Evolutionary conservation across 2,888 invertebrate species (phyloP), one percentile per base, ranked within the genome.

Genomic region (Chymomyza fuscimana): DNA sequence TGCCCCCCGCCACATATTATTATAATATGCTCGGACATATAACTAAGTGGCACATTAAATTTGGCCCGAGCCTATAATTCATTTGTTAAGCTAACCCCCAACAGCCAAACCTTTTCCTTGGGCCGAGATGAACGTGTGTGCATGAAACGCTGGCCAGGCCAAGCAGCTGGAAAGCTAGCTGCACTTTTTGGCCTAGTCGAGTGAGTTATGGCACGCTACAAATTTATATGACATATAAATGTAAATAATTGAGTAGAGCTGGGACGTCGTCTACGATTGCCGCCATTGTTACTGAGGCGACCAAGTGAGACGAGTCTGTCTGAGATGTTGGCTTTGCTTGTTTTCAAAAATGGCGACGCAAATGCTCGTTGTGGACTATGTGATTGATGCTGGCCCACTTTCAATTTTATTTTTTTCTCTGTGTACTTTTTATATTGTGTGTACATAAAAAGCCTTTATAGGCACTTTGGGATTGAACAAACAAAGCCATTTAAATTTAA

Each of bases 141-240:
- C 32, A 46, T 15, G 40, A 12, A 12, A 5, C 40, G 40, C 12
- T 46, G 40, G 10, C 12, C 40, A 46, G 40, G 40, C 40, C 40
- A 46, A 46, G 40, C 40, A 46, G 40, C 54, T 51, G 50, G 52
- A 60, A 19, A 66, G 58, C 59, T 59, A 61, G 71, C 69, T 82
- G 85, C 86, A 83, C 74, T 86, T 86, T 78, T 71, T 79, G 74
- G 64, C 63, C 77, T 65, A 65, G 80, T 60, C 75, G 74, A 74
- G 78, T 89, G 88, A 89, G 79, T 87, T 87, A 90, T 88, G 82
- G 80, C 70, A 75, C 72, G 81, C 88, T 79, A 90, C 89, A 90
- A 89, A 89, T 89, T 90, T 78, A 78, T 85, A 86, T 87, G 89
- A 88, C 87, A 87, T 84, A 86, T 87, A 89, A 88, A 89, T 88